Evolutionary conservation across 2,113 vertebrate species (phyloP).

Genomic region (Cathartes aura): DNA sequence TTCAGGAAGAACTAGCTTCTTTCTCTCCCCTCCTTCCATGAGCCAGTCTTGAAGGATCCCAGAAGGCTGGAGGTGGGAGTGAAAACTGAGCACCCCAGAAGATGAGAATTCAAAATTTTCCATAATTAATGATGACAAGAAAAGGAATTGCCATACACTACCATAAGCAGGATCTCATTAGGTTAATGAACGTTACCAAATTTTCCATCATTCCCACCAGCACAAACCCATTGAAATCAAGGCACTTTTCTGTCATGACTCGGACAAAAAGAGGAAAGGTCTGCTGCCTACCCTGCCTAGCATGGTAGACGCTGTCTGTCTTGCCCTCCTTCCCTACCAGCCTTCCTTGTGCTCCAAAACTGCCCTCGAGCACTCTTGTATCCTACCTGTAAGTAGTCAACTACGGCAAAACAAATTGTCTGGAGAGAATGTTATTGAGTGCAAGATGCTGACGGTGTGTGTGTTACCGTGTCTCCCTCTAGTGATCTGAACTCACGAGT

Average conservation of each 20-base stretch:
- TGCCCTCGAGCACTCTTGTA: not conserved
- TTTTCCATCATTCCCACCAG: not conserved
- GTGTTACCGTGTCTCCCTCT: constrained; percentile 48
- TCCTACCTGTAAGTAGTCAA: not conserved
- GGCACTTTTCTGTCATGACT: not conserved
- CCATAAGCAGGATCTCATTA: not conserved
- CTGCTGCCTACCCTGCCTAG: not conserved
- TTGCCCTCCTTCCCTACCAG: not conserved
- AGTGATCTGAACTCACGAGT: not conserved
- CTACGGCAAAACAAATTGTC: not conserved
- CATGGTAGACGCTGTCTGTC: not conserved
- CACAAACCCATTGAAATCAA: not conserved
- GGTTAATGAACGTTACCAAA: not conserved
- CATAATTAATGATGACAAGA: not conserved
- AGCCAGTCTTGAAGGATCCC: not conserved
- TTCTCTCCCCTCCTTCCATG: not conserved
- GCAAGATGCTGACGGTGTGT: not conserved
- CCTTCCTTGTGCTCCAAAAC: not conserved
- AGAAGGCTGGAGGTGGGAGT: not conserved
- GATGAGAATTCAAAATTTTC: not conserved
- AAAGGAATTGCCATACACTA: not conserved
- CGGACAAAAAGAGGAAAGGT: not conserved
- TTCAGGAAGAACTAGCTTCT: not conserved
- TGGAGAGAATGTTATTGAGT: not conserved
- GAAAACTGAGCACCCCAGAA: not conserved